A percentile compares a stretch with the other conserved stretches of the same genome.
These are phyloP conservation scores for Harlomillsia oculata DNA, from an alignment of 1,140 invertebrate genomes.

Conservation along the genomic window DNA sequence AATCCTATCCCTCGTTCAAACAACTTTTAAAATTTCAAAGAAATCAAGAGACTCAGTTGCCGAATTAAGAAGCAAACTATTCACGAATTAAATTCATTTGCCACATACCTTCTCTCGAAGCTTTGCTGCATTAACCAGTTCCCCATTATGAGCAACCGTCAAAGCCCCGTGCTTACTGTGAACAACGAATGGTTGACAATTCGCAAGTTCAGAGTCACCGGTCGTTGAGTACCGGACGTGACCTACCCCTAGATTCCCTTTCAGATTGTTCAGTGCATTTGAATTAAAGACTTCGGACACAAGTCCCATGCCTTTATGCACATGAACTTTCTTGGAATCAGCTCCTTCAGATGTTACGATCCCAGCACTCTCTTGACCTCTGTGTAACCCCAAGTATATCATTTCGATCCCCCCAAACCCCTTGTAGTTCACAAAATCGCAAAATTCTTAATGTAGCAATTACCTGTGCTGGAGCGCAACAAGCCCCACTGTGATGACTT, in stretches of 20 bases:
- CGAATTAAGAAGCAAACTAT: too few species aligned
- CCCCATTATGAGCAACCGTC: slow-evolving; percentile 95
- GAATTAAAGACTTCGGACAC: slow-evolving; percentile 88
- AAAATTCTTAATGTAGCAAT: too few species aligned
- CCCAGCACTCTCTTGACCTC: slow-evolving; percentile 92
- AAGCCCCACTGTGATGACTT: slow-evolving; percentile 75
- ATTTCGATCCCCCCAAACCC: too few species aligned
- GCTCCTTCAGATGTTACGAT: slow-evolving; percentile 82
- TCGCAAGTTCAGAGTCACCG: slow-evolving; percentile 82
- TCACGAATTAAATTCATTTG: too few species aligned
- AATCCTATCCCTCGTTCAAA: slow-evolving; percentile 80
- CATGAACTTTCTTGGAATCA: slow-evolving; percentile 60
- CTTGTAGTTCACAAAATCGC: too few species aligned
- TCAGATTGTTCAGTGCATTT: slow-evolving; percentile 72
- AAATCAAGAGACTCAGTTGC: too few species aligned
- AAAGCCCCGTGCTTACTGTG: slow-evolving; percentile 87
- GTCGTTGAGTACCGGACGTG: slow-evolving; percentile 93
- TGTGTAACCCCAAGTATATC: too few species aligned
- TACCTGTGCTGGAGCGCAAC: slow-evolving; percentile 91
- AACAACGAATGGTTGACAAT: slow-evolving; percentile 95
- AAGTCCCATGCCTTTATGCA: slow-evolving; percentile 88
- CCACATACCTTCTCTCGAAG: slow-evolving; percentile 75
- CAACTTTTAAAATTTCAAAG: slow-evolving; percentile 49
- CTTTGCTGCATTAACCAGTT: slow-evolving; percentile 85
- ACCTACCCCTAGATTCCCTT: slow-evolving; percentile 87